Evolutionary conservation across 64 coral and sea anemone species (phyloP).

Genomic region (Pocillopora damicornis): DNA sequence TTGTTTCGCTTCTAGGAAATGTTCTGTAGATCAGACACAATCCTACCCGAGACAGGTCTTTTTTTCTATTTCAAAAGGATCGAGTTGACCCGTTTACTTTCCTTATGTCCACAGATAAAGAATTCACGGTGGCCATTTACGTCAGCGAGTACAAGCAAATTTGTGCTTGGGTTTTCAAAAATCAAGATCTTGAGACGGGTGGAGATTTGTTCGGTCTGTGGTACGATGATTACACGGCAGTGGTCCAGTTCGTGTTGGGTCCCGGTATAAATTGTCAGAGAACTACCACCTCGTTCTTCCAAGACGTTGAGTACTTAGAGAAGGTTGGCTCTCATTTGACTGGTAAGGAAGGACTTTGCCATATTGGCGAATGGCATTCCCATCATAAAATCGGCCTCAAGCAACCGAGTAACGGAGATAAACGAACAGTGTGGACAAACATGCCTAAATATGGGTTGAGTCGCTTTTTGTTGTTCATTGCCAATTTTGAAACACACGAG

Average conservation of each 20-base stretch:
- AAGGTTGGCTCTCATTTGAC: constrained; percentile 56
- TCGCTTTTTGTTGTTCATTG: constrained; percentile 65
- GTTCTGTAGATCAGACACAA: too few species aligned
- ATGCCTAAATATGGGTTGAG: constrained; percentile 43
- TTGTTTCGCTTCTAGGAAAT: too few species aligned
- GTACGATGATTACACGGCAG: constrained; percentile 52
- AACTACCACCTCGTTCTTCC: constrained; percentile 48
- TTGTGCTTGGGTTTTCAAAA: constrained; percentile 53
- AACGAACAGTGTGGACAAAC: constrained; percentile 63
- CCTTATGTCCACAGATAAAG: neutral
- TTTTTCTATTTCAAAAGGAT: too few species aligned
- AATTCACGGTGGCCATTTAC: constrained; percentile 39
- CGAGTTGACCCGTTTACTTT: neutral
- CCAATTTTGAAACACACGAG: constrained; percentile 21
- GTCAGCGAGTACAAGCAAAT: constrained; percentile 56
- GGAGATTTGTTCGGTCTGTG: constrained; percentile 86
- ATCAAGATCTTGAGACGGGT: constrained; percentile 61
- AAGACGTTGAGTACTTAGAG: constrained; percentile 69
- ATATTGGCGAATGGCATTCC: constrained; percentile 91
- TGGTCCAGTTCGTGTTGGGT: constrained; percentile 65
- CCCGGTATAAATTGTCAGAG: constrained; percentile 51
- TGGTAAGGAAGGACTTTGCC: constrained; percentile 53
- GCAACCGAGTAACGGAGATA: constrained; percentile 63
- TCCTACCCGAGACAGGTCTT: too few species aligned
- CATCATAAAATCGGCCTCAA: constrained; percentile 66